Conservation (phyloP, 2,113 vertebrate species). For the Pygoscelis adeliae region DNA sequence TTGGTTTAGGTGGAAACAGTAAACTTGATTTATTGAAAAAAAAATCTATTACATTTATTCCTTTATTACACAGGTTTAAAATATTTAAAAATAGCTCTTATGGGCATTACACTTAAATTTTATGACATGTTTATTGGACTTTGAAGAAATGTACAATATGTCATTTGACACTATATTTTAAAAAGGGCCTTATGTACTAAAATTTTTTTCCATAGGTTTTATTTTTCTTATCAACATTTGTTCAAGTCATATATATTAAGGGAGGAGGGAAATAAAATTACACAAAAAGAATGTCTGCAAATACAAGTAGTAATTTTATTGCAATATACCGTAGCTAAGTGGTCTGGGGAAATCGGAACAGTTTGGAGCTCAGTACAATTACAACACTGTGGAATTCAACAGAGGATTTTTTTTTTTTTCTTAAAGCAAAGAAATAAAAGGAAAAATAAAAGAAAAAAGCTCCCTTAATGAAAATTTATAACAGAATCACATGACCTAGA, state of each 20-base stretch:
- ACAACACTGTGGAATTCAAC: constrained; percentile 66
- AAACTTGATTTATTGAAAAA: constrained; percentile 93
- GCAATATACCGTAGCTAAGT: constrained; percentile 84
- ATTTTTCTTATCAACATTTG: constrained; percentile 76
- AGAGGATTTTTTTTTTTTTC: not conserved
- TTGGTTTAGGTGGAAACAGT: constrained; percentile 81
- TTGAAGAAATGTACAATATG: constrained; percentile 51
- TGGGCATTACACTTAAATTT: constrained; percentile 58
- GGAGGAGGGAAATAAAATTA: constrained; percentile 73
- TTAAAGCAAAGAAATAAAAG: constrained; percentile 33
- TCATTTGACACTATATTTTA: constrained; percentile 27
- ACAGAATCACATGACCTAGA: constrained; percentile 80
- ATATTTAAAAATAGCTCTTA: constrained; percentile 78
- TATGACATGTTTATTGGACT: constrained; percentile 36
- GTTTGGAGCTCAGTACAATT: constrained; percentile 75
- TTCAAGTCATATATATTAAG: constrained; percentile 83
- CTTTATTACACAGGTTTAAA: constrained; percentile 91
- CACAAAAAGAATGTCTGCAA: constrained; percentile 77
- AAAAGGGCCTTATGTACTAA: constrained; percentile 36
- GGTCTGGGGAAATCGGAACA: constrained; percentile 83
- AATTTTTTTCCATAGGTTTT: constrained; percentile 67
- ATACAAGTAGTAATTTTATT: constrained; percentile 85
- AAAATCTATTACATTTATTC: constrained; percentile 86
- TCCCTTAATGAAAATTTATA: constrained; percentile 33
- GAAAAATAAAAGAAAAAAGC: constrained; percentile 10